phyloP scores from a whole-genome alignment of 2,797 vertebrate species.

The Adelosebastes latens region DNA sequence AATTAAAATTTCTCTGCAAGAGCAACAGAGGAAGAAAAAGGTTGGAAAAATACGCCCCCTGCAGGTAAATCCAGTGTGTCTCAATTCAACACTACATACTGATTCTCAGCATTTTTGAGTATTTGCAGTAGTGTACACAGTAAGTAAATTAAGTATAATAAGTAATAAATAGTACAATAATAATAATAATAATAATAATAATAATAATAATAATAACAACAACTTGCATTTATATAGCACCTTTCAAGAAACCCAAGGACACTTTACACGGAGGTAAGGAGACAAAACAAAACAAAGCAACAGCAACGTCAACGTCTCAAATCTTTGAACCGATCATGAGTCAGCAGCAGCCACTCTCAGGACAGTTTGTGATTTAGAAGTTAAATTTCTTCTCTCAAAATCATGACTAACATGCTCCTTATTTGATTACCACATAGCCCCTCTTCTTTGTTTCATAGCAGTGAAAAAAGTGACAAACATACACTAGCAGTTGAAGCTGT shows the following conservation, averaged over 20 bases:
- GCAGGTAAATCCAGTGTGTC: background rate
- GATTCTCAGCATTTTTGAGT: background rate
- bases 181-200: no score
- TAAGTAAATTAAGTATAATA: background rate
- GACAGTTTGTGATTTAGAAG: background rate
- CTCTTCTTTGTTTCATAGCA: background rate
- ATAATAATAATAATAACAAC: no score
- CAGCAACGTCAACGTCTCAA: no score
- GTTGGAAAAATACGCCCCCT: conserved; percentile 27
- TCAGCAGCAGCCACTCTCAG: background rate
- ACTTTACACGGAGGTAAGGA: no score
- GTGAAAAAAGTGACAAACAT: accelerated
- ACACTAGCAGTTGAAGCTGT: background rate
- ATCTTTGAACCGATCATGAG: background rate
- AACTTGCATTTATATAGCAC: no score
- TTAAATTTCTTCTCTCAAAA: background rate
- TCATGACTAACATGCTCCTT: background rate
- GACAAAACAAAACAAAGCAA: no score
- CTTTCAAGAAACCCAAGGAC: no score
- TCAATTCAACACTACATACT: background rate
- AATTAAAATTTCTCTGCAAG: background rate
- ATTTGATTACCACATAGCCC: background rate
- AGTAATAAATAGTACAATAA: no score
- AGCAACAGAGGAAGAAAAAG: background rate
- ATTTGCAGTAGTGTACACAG: background rate